Evolutionary conservation across 1,140 invertebrate species (phyloP), one percentile per base, ranked within the genome.

Genomic region (Eumaeus atala): DNA sequence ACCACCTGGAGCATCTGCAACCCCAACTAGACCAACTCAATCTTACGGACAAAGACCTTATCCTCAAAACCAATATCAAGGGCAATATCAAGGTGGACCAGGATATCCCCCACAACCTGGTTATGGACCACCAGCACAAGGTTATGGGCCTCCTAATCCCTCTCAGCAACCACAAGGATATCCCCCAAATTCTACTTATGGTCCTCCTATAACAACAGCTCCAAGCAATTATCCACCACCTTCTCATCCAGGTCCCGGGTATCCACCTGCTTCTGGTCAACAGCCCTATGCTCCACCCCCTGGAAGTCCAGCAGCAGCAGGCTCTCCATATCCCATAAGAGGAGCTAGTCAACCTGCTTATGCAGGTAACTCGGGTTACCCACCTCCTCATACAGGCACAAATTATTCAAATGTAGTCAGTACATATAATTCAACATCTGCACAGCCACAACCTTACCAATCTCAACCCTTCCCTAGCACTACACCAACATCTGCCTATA

Each of bases 31-130:
- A 58, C 79, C 85, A 36, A 84, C 84, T n/a, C 86, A 88, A 53
- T 84, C 84, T 48, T 88, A 88, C 75, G 76, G 74, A 9, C 87
- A 88, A 67, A 73, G 86, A 57, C 84, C 85, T 50, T 88, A 88
- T 56, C 79, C 79, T 33, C 87, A 87, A 56, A 85, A 84, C 64
- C 87, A 88, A 56, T 88, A 88, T 69, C 87, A 88, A 72, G 84
- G 82, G 12, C 87, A 88, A 61, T 88, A 88, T 66, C 87, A 88
- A 68, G 84, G 79, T 54, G 73, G 74, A 34, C 77, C 80, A 21
- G 77, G 78, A 35, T 87, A 87, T 62, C 84, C 87, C 53, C 82
- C 85, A 9, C 87, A 87, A 71, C 66, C 64, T 42, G 80, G 81
- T 37, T 87, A 87, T 77, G 85, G 83, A 5, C 85, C 87, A 9